Evolutionary conservation across 2,888 invertebrate species (phyloP), one percentile per base, ranked within the genome.

Genomic region (Lycophotia porphyrea): DNA sequence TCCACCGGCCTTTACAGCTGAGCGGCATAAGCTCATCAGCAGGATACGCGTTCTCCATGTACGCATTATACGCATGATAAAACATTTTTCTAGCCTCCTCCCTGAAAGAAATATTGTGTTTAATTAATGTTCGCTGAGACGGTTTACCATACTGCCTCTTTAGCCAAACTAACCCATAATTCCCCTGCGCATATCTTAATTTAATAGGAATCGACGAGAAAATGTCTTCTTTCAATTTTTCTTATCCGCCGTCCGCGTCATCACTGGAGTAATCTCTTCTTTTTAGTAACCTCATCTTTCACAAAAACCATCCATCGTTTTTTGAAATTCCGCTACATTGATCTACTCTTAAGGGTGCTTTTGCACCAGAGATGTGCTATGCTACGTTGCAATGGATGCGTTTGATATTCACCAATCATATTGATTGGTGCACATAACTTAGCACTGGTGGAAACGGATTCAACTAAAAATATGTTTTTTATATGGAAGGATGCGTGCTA

Each of bases 11-110:
- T 91, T 98, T 98, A 94, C 99, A 99, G 90, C 98, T 98, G 55
- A 99, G 96, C 1, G 99, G 99, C 99, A 99, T 99, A 85, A 99
- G 95, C 95, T 99, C 99, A 96, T 99, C 99, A 31, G 99, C 99
- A 71, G 99, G 99, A 95, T 98, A 99, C 24, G 99, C 99, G 97
- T 99, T 98, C 89, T 98, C 98, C 99, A 99, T 99, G 90, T 99
- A 99, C 2, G 99, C 98, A 91, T 98, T 97, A 92, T 99, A 99
- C 7, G 99, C 99, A 97, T 99, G 99, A 93, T 99, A 98, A 94
- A 99, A 99, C 99, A 99, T 99, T 91, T 98, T 98, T 76, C 98
- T 97, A 24, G 99, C 97, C 95, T 99, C 98, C 90, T 99, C 98
- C 93, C 99, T 99, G 90, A 61, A 81, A 58, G 0, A 71, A 71